Evolutionary conservation across 2,113 vertebrate species (phyloP).

Genomic region (Camelus dromedarius): DNA sequence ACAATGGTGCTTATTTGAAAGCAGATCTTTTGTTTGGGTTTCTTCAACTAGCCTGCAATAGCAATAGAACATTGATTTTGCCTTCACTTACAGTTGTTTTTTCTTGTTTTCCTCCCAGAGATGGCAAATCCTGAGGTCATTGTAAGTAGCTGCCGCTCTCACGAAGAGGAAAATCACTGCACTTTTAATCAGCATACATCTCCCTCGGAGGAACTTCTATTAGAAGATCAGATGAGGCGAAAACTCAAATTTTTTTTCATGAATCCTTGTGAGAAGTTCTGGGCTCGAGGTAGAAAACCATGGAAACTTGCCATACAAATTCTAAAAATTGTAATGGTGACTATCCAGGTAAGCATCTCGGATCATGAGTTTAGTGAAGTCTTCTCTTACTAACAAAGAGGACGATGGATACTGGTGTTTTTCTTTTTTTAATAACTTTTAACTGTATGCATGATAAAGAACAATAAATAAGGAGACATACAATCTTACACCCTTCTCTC

Average conservation of each 20-base stretch:
- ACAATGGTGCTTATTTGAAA: not conserved
- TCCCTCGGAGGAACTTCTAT: slow-evolving; percentile 81
- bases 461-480: not conserved
- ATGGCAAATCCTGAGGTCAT: slow-evolving; percentile 86
- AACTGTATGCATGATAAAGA: not conserved
- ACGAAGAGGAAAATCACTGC: slow-evolving; percentile 74
- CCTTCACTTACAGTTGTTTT: not conserved
- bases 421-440: not conserved
- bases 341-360: slow-evolving; percentile 90
- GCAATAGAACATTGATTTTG: not conserved
- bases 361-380: not conserved
- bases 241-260: slow-evolving; percentile 98
- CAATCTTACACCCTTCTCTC: not conserved
- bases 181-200: slow-evolving; percentile 71
- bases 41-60: not conserved
- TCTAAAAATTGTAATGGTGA: slow-evolving; percentile 95
- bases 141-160: slow-evolving; percentile 75
- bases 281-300: slow-evolving; percentile 95
- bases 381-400: not conserved
- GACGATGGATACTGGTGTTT: not conserved
- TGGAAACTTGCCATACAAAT: slow-evolving; percentile 97
- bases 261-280: slow-evolving; percentile 98
- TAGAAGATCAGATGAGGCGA: slow-evolving; percentile 93
- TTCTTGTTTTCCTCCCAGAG: slow-evolving; percentile 74
- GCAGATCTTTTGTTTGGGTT: not conserved